Percentiles rank a stretch among this genome's conserved stretches.
These are phyloP conservation scores for Xanthia icteritia DNA, from an alignment of 2,888 invertebrate genomes.

Conservation along the genomic window DNA sequence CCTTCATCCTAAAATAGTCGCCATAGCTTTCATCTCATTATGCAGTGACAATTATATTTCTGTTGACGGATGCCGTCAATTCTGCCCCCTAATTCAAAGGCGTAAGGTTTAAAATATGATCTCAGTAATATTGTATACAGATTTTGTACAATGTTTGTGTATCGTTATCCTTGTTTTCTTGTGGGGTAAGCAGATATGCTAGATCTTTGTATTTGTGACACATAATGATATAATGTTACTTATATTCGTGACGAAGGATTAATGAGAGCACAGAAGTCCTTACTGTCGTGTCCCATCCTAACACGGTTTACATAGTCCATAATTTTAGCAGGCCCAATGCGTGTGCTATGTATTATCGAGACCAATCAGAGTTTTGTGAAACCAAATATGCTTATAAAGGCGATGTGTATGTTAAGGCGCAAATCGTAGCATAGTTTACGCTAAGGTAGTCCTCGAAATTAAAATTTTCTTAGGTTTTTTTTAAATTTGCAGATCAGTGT, in stretches of 20 bases:
- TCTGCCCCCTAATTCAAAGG: constrained; percentile 77
- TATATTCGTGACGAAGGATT: constrained; percentile 21
- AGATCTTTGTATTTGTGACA: constrained; percentile 44
- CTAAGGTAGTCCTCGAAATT: not conserved
- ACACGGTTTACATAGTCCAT: not conserved
- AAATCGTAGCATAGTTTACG: not conserved
- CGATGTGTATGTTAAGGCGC: not conserved
- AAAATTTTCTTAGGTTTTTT: too few relatives aligned
- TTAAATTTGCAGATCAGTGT: too few relatives aligned
- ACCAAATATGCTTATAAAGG: not conserved
- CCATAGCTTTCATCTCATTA: constrained; percentile 88
- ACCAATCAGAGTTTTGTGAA: constrained; percentile 1
- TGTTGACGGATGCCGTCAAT: constrained; percentile 83
- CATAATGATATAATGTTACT: constrained; percentile 44
- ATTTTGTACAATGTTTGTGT: constrained; percentile 61
- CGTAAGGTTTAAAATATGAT: constrained; percentile 78
- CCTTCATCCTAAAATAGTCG: constrained; percentile 80
- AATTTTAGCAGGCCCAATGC: not conserved
- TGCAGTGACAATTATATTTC: constrained; percentile 83
- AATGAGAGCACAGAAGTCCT: constrained; percentile 28
- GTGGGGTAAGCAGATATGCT: constrained; percentile 50
- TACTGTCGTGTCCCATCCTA: not conserved
- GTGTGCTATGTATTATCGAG: not conserved
- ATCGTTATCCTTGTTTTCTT: constrained; percentile 51
- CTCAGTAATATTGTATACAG: constrained; percentile 58